Conservation (phyloP, 2,888 invertebrate genomes). For the Megamerina dolium region DNA sequence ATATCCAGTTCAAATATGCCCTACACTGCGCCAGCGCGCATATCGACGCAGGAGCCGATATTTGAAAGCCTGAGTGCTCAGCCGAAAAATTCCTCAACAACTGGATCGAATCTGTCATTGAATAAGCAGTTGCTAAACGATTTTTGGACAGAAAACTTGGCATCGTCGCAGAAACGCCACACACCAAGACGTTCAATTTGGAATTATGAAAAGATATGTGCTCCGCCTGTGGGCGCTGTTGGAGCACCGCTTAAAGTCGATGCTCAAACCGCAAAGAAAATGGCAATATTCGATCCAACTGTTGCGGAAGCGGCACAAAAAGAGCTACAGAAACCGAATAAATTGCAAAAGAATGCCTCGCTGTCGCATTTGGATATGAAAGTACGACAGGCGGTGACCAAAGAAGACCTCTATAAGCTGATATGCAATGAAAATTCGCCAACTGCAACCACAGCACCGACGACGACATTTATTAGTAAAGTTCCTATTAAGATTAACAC, state of each 20-base stretch:
- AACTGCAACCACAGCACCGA: slow-evolving; percentile 16
- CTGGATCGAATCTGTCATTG: slow-evolving; percentile 38
- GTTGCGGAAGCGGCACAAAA: slow-evolving; percentile 44
- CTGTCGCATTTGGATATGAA: slow-evolving; percentile 46
- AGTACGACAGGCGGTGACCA: slow-evolving; percentile 46
- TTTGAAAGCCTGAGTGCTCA: slow-evolving; percentile 11
- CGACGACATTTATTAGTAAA: slow-evolving; percentile 25
- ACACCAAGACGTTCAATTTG: slow-evolving; percentile 43
- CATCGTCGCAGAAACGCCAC: slow-evolving; percentile 38
- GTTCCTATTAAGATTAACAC: slow-evolving; percentile 34
- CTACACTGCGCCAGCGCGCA: slow-evolving; percentile 19
- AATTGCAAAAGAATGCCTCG: slow-evolving; percentile 46
- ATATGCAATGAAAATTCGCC: slow-evolving; percentile 44
- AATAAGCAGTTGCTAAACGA: slow-evolving; percentile 48
- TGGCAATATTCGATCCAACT: slow-evolving; percentile 43
- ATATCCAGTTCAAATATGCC: slow-evolving; percentile 46
- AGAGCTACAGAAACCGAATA: slow-evolving; percentile 33
- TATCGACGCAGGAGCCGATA: neutral
- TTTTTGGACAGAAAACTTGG: slow-evolving; percentile 47
- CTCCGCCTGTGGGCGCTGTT: slow-evolving; percentile 29
- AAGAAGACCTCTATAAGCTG: slow-evolving; percentile 48
- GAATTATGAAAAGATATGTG: slow-evolving; percentile 49
- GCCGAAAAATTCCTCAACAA: slow-evolving; percentile 26
- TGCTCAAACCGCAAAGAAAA: slow-evolving; percentile 42
- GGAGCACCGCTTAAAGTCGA: slow-evolving; percentile 41